Conservation (phyloP, 2,113 vertebrate species). For the Grantiella picta region DNA sequence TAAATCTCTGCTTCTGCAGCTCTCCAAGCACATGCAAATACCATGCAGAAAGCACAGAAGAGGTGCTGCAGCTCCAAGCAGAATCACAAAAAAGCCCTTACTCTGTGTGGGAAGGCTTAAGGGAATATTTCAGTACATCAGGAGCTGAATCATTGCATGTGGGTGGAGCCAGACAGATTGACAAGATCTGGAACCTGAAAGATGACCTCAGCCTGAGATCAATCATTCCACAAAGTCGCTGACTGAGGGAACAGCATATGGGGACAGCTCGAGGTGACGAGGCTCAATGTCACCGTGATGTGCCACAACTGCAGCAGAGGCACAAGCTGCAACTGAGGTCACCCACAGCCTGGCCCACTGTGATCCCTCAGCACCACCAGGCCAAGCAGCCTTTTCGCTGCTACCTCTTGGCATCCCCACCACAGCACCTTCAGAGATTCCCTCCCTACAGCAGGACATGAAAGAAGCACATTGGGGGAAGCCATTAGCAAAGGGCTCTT, state of each 20-base stretch:
- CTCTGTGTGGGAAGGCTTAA: constrained; percentile 41
- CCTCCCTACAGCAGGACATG: not conserved
- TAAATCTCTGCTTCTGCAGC: not conserved
- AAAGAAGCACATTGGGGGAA: not conserved
- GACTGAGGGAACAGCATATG: not conserved
- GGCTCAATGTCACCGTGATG: not conserved
- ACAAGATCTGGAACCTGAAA: constrained; percentile 34
- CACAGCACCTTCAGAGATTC: accelerated
- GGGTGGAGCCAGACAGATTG: constrained; percentile 58
- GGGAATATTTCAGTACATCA: constrained; percentile 53
- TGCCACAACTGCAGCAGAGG: not conserved
- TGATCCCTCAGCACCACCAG: not conserved
- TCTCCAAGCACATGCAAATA: not conserved
- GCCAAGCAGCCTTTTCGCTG: not conserved
- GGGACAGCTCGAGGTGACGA: not conserved
- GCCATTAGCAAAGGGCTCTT: not conserved
- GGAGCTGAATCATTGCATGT: constrained; percentile 59
- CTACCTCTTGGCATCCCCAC: not conserved
- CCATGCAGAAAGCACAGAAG: not conserved
- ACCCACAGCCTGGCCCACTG: not conserved
- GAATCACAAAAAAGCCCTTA: not conserved
- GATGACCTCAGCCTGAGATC: constrained; percentile 45
- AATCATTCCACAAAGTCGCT: constrained; percentile 1
- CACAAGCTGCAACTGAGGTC: not conserved
- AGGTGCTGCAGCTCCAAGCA: not conserved